Conservation (phyloP, 92 coral and sea anemone species). For the Virgularia gustaviana region DNA sequence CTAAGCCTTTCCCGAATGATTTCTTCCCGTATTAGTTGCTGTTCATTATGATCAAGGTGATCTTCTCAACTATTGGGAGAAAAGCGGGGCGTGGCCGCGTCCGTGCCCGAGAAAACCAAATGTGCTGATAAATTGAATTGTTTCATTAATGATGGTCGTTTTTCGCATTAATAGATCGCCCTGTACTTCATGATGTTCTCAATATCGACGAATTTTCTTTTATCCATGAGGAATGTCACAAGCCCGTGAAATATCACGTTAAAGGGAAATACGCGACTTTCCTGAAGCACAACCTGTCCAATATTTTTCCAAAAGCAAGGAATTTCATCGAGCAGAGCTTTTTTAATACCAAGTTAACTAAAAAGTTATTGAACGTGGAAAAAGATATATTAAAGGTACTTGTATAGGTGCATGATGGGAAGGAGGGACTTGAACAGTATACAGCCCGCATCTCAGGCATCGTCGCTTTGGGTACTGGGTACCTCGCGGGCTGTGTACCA, state of each 20-base stretch:
- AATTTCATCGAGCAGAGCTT: constrained; percentile 67
- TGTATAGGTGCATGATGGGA: neutral
- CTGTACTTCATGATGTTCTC: constrained; percentile 67
- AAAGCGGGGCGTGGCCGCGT: too few relatives aligned
- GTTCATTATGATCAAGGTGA: too few relatives aligned
- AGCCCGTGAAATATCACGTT: constrained; percentile 71
- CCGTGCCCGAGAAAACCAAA: too few relatives aligned
- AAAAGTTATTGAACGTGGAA: constrained; percentile 64
- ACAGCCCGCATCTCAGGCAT: too few relatives aligned
- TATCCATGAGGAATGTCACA: constrained; percentile 76
- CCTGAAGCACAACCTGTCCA: constrained; percentile 57
- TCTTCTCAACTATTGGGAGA: too few relatives aligned
- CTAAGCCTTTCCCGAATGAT: neutral
- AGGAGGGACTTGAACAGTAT: too few relatives aligned
- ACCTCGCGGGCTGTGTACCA: too few relatives aligned
- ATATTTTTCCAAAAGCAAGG: constrained; percentile 70
- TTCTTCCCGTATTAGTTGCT: neutral
- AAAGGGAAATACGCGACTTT: constrained; percentile 64
- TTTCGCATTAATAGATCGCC: constrained; percentile 25
- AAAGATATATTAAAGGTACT: constrained; percentile 67
- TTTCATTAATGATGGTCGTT: too few relatives aligned
- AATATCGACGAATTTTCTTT: constrained; percentile 78
- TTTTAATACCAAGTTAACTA: constrained; percentile 67
- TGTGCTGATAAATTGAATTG: too few relatives aligned
- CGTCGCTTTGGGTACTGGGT: too few relatives aligned